These are phyloP conservation scores for Emys orbicularis DNA, from an alignment of 2,797 vertebrate species.

Conservation along the genomic window DNA sequence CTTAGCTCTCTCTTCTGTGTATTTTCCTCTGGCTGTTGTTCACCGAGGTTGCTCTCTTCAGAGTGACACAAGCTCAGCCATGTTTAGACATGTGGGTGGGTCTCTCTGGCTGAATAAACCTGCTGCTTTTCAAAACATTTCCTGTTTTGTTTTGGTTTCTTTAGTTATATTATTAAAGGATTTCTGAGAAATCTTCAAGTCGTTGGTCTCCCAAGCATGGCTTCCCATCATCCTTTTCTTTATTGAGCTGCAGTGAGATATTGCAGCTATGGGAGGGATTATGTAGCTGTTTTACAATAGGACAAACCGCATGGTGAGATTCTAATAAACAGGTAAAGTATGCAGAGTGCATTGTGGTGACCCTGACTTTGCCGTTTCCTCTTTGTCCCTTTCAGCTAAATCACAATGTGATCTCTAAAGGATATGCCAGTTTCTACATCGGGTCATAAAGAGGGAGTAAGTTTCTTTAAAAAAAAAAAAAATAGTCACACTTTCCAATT, in stretches of 20 bases:
- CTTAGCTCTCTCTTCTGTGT: fast-evolving
- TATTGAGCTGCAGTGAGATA: background rate
- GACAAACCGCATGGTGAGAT: background rate
- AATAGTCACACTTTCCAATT: background rate
- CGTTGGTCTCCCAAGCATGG: background rate
- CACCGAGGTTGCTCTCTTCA: background rate
- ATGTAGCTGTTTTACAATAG: background rate
- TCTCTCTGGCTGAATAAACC: conserved; percentile 65
- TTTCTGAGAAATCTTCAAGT: conserved; percentile 38
- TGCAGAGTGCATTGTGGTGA: background rate
- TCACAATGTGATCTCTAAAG: background rate
- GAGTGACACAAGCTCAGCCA: background rate
- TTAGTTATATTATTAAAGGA: background rate
- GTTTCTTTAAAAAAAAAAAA: background rate
- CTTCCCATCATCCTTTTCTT: background rate
- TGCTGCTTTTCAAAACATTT: conserved; percentile 58
- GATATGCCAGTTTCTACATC: fast-evolving
- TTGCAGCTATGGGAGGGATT: background rate
- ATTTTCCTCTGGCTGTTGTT: background rate
- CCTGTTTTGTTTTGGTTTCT: conserved; percentile 23
- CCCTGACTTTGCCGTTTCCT: background rate
- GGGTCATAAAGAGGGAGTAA: background rate
- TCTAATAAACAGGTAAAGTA: background rate
- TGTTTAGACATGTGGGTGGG: conserved; percentile 11
- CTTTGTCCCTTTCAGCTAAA: background rate